Evolutionary conservation across 1,140 invertebrate genomes (phyloP), one percentile per base, ranked within the genome.

Genomic region (Orius insidiosus): DNA sequence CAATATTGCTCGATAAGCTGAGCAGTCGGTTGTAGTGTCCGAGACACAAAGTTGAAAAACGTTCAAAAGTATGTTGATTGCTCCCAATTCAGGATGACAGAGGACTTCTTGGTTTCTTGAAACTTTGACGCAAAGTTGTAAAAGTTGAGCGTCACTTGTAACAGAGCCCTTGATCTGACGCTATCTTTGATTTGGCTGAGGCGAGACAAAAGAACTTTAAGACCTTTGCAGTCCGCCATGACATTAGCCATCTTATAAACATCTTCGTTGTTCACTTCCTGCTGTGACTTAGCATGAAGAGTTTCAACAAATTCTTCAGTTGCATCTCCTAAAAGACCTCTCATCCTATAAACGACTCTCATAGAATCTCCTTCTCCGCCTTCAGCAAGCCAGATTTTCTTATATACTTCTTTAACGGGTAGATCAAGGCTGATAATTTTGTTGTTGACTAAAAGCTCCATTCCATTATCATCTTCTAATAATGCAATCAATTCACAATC

Each of bases 251-350:
- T 69, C 54, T 78, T 78, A 60, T 92, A 97, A 0, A 93, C 76
- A 60, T 93, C 84, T 61, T 98, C 93, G 54, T 92, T 89, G 60
- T 97, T 88, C 1, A 93, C 79, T 50, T 86, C 78, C 58, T 87
- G 82, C 52, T 89, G 85, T 52, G 79, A 81, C 52, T 84, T 89
- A n/a, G 74, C 76, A 53, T 72, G 70, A 13, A 98, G 65, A 2
- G 83, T 89, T 65, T 97, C 93, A 9, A 98, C 86, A 65, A 98
- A 97, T 63, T 97, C 93, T 60, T 97, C 94, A 0, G 94, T 98
- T 1, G 94, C 93, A 67, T 98, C 94, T 7, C 94, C 94, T 4
- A 97, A 71, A 15, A 98, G 64, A 3, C 94, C 94, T 52, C 93
- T 70, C 90, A 98, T 97, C 39, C 94, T 75, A 63, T 98, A 98